Evolutionary conservation across 1,140 invertebrate genomes (phyloP), one percentile per base, ranked within the genome.

Genomic region (Lasioglossum baleicum): DNA sequence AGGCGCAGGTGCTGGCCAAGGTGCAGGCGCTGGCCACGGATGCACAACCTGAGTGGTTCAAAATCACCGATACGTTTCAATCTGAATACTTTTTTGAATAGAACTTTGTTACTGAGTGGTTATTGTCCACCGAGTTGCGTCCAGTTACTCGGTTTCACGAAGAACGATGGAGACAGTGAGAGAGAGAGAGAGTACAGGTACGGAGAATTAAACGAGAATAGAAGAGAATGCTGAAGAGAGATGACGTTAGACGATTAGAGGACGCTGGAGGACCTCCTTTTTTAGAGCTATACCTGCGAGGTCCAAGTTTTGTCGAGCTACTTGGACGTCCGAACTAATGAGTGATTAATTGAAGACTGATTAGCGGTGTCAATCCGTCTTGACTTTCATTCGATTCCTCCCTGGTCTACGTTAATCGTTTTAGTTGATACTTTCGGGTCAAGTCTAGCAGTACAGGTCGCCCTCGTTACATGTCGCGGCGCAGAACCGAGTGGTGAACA

Each of bases 81-180:
- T 75, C 0, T 2, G 1, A 44, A 35, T 42, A 7, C 8, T 44
- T 0, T 3, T n/a, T 4, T 0, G 5, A 10, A 40, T 6, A 26
- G n/a, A 22, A 8, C 53, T 72, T 72, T 44, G 77, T 80, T 79
- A 79, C 77, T n/a, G 35, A 66, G 65, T 35, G 78, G 75, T 80
- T 75, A 40, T 64, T 44, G 11, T 5, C 69, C 70, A 15, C 80
- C 75, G 75, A 82, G 80, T n/a, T n/a, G 31, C 5, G 80, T 82
- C 75, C 44, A 82, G 8, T 71, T 42, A 66, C 80, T 81, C 80
- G 80, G 80, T 78, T 51, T 58, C 42, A 2, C 40, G 67, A 60
- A n/a, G 48, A 63, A 40, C 35, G 64, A 51, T 48, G n/a, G 11
- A n/a, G 63, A 13, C 40, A n/a, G 13, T 40, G 61, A 65, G 8